Base-by-base conservation (phyloP, 2,113 vertebrate genomes). In the Rana temporaria region DNA sequence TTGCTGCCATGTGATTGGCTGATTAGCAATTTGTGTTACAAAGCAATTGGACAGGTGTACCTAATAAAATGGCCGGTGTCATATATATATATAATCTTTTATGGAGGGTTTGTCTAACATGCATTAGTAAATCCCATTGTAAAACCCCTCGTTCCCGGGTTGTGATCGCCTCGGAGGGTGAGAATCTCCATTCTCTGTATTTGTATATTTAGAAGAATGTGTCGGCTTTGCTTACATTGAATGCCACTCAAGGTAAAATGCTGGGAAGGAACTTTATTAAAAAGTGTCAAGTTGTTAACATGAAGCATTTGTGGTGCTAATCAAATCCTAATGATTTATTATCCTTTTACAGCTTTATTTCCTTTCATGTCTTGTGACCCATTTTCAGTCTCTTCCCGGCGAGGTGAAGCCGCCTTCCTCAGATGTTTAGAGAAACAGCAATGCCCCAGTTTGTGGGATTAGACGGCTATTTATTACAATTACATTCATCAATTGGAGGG, bases 371-470 rank as follows among this genome's bases (percentile, higher is more conserved):
- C 12, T 53, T 26, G 6, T 71, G 69, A 71, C 69, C 69, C 55
- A 71, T 71, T 71, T 71, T 68, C 65, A 2, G 26, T 52, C 6
- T 15, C 4, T 24, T 71, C 22, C 18, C 18, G 53, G 68, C 18
- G 20, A 42, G 4, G 15, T 6, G 48, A 55, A 24, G 20, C 26
- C 24, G 6, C 16, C 17, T 56, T 17, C 48, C 24, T 7, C 55
- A 71, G 52, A 71, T 71, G 22, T 71, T 55, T 71, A 26, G 69
- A 22, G 52, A 70, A 70, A 53, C 42, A 53, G 14, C 14, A 53
- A 70, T 56, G 69, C 22, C 69, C 69, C 18, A 71, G 48, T 71
- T 71, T 55, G 8, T 52, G 55, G 69, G 69, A 71, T 71, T 71
- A 71, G 26, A 52, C 6, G 69, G 48, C 48, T 69, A 18, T 9